Percentiles rank a stretch among this genome's conserved stretches.
Conservation (phyloP, 2,888 invertebrate species). For the Tachina grossa region DNA sequence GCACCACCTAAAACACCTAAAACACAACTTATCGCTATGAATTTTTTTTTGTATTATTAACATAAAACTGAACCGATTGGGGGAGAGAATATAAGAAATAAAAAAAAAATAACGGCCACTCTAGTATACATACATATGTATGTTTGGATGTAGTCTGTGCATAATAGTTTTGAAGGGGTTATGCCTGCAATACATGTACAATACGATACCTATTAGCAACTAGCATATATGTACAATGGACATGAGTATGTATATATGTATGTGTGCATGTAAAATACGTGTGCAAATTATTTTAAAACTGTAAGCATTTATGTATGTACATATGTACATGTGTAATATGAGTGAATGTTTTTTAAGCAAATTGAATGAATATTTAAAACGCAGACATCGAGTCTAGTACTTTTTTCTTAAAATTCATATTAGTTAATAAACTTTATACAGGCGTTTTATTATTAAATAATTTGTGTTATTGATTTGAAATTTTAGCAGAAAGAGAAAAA, state of each 20-base stretch:
- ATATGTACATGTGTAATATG: neutral
- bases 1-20: too few species aligned
- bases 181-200: conserved; percentile 11
- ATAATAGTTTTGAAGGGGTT: conserved; percentile 28
- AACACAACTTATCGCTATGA: too few species aligned
- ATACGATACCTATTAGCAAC: neutral
- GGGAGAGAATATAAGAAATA: too few species aligned
- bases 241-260: neutral
- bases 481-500: conserved; percentile 29
- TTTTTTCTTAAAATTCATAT: neutral
- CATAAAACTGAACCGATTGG: too few species aligned
- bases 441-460: conserved; percentile 6
- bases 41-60: too few species aligned
- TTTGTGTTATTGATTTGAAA: conserved; percentile 12
- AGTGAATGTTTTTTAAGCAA: neutral
- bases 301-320: conserved; percentile 27
- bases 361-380: conserved; percentile 2
- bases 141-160: neutral
- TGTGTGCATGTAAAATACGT: conserved; percentile 12
- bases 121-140: neutral
- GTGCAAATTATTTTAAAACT: conserved; percentile 14
- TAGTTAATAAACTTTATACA: neutral
- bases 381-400: conserved; percentile 23
- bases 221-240: neutral
- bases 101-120: too few species aligned